Evolutionary conservation across 1,140 invertebrate genomes (phyloP).

Genomic region (Calephelis virginiensis): DNA sequence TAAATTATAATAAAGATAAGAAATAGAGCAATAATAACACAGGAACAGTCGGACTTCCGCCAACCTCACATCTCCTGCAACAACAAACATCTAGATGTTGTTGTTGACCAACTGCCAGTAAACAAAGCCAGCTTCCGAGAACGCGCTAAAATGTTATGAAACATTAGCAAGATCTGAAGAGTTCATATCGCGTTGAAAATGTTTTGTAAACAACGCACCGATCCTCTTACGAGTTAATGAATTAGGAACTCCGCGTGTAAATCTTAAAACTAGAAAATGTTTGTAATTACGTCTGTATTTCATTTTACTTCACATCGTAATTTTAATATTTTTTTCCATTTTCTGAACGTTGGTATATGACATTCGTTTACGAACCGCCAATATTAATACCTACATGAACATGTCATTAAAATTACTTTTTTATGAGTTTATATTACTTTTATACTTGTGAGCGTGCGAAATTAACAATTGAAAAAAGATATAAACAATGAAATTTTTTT

Average conservation of each 20-base stretch:
- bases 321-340: neutral
- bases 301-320: neutral
- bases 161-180: constrained; percentile 18
- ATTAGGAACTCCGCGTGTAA: constrained; percentile 9
- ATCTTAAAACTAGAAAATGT: constrained; percentile 5
- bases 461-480: too few species aligned
- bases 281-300: constrained; percentile 5
- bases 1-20: too few species aligned
- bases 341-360: too few species aligned
- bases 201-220: constrained; percentile 9
- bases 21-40: too few species aligned
- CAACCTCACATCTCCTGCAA: constrained; percentile 6
- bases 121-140: constrained; percentile 10
- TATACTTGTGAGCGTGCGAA: too few species aligned
- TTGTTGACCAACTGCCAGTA: constrained; percentile 18
- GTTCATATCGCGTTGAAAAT: constrained; percentile 17
- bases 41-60: constrained; percentile 1
- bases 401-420: too few species aligned
- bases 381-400: too few species aligned
- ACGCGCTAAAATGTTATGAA: constrained; percentile 18
- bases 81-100: constrained; percentile 15
- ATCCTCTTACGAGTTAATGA: constrained; percentile 12
- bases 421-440: too few species aligned
- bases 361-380: too few species aligned
- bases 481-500: too few species aligned